A percentile compares a stretch with the other conserved stretches of the same genome.
These are phyloP conservation scores for Drosophila eohydei DNA, from an alignment of 2,888 invertebrate species.

Conservation along the genomic window DNA sequence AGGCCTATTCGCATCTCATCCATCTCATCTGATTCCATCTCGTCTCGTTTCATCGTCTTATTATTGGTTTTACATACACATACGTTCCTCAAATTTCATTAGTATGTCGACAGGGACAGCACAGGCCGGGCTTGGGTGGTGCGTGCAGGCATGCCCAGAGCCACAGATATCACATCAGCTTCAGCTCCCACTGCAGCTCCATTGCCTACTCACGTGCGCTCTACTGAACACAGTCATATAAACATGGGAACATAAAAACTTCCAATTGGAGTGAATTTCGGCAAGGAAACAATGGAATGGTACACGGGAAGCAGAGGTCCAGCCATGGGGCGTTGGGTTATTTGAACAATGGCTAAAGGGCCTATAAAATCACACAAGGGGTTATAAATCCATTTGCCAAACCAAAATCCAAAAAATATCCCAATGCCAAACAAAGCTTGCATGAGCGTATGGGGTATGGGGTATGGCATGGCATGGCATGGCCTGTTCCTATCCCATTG, in stretches of 20 bases:
- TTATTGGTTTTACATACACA: conserved; percentile 76
- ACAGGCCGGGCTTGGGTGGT: neutral
- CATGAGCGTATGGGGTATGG: neutral
- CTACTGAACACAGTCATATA: conserved; percentile 46
- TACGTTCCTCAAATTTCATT: conserved; percentile 74
- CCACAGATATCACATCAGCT: conserved; percentile 31
- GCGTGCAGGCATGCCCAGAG: conserved; percentile 29
- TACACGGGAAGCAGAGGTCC: neutral
- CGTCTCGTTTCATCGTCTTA: conserved; percentile 57
- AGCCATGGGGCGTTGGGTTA: conserved; percentile 50
- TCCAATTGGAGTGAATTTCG: conserved; percentile 10
- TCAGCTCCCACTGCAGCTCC: conserved; percentile 6
- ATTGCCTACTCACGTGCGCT: conserved; percentile 43
- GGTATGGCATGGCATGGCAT: neutral
- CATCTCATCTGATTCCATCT: conserved; percentile 5
- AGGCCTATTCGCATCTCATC: conserved; percentile 20
- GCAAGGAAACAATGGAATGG: conserved; percentile 7
- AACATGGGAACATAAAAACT: conserved; percentile 24
- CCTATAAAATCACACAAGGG: conserved; percentile 76
- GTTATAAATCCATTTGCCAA: conserved; percentile 78
- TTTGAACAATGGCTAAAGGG: conserved; percentile 80
- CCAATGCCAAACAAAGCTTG: conserved; percentile 69
- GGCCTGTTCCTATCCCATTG: conserved; percentile 7
- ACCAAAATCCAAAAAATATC: conserved; percentile 79
- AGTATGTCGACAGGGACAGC: conserved; percentile 40